These are phyloP conservation scores for Kryptolebias marmoratus DNA, from an alignment of 2,113 vertebrate species.

Conservation along the genomic window DNA sequence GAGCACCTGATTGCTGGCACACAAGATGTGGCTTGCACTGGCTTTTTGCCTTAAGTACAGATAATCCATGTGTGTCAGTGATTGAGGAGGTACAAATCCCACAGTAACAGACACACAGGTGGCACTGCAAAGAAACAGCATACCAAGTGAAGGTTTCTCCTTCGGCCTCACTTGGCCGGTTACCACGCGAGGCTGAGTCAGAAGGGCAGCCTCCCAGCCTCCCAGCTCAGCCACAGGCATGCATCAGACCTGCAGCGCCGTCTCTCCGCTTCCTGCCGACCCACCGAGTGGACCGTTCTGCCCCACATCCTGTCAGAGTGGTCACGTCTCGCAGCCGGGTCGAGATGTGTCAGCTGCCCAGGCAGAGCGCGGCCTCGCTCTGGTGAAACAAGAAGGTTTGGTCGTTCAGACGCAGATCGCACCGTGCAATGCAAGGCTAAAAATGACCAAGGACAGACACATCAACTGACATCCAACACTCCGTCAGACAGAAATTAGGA, in stretches of 20 bases:
- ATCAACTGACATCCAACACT: neutral
- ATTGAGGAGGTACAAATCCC: conserved; percentile 85
- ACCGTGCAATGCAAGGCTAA: neutral
- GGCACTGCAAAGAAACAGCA: conserved; percentile 73
- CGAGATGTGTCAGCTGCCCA: neutral
- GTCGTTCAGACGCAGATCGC: neutral
- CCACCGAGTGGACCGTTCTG: conserved; percentile 21
- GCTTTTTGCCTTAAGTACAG: conserved; percentile 78
- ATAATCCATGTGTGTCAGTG: conserved; percentile 85
- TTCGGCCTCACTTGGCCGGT: conserved; percentile 42
- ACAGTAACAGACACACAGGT: conserved; percentile 81
- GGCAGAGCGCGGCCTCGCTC: neutral
- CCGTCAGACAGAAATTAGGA: neutral
- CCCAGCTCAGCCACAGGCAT: conserved; percentile 43
- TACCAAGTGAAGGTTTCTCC: conserved; percentile 64
- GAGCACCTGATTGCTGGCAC: conserved; percentile 66
- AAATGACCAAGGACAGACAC: neutral
- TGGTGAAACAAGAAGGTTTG: neutral
- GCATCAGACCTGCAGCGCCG: conserved; percentile 31
- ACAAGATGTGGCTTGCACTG: conserved; percentile 80
- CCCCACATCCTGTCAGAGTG: conserved; percentile 56
- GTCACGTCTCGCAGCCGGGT: conserved; percentile 18
- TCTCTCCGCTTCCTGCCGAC: conserved; percentile 6
- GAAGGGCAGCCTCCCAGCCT: conserved; percentile 32
- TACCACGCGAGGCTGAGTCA: conserved; percentile 48